Base-by-base conservation (phyloP, 2,888 invertebrate species). In the Lasioglossum calceatum region DNA sequence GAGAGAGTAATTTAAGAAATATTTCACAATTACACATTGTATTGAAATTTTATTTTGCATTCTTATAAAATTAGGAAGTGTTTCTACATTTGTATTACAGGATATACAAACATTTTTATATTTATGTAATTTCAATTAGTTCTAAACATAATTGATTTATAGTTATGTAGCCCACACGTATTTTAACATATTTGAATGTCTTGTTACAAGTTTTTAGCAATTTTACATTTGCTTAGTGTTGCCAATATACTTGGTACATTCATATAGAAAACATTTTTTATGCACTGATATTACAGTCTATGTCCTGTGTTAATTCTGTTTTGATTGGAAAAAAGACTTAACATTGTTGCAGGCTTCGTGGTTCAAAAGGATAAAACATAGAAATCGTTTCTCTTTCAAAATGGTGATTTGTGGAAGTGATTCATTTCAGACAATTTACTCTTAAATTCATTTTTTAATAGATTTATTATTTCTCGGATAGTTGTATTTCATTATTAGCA, bases 1-100 rank as follows among this genome's bases (percentile, higher is more conserved):
- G n/a, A 70, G 74, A 58, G 50, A 73, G 75, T 88, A 89, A 83
- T 85, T 89, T 89, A 89, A 87, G 82, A 50, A 86, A 77, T 74
- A 67, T 88, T 82, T 87, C 79, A 82, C 44, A 81, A 86, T 67
- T 84, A 82, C 67, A 73, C 61, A 81, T 39, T 72, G 72, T 81
- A 86, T 79, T 23, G 19, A 67, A 39, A 73, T 36, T 81, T 88
- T 88, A 77, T 83, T 74, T 90, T 75, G 82, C 79, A 82, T 84
- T 89, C 73, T 78, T 72, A 61, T 32, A 61, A 73, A 44, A 72
- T 27, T 75, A 71, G 32, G 64, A 61, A 74, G 27, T 79, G 77
- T 73, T 78, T 77, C 72, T 74, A 42, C 71, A 58, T 77, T 82
- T 86, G 73, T 71, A 85, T 78, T 42, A 79, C 83, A 85, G 79